These are phyloP conservation scores for Mugil cephalus DNA, from an alignment of 2,113 vertebrate genomes.

Conservation along the genomic window DNA sequence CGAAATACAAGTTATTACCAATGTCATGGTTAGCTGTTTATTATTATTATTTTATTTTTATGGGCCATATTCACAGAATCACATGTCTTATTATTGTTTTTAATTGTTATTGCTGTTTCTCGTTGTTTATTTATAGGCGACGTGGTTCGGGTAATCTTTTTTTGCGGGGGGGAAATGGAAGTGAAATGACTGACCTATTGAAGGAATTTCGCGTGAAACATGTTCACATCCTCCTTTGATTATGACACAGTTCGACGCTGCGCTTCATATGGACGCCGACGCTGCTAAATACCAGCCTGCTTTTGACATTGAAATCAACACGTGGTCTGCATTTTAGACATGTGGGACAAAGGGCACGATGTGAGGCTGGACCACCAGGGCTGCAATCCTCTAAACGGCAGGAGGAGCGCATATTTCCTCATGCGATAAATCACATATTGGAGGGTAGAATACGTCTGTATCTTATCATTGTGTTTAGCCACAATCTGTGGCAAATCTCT, in stretches of 20 bases:
- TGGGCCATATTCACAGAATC: too few species aligned
- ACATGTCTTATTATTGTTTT: too few species aligned
- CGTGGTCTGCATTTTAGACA: slow-evolving; percentile 82
- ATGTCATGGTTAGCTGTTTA: too few species aligned
- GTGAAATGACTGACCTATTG: slow-evolving; percentile 28
- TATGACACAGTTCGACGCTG: neutral
- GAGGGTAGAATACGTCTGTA: slow-evolving; percentile 9
- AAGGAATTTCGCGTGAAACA: neutral
- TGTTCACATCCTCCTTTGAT: slow-evolving; percentile 10
- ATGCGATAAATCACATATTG: slow-evolving; percentile 45
- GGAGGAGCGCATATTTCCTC: slow-evolving; percentile 35
- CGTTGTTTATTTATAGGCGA: slow-evolving; percentile 3
- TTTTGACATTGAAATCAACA: slow-evolving; percentile 79
- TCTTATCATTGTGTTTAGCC: slow-evolving; percentile 26
- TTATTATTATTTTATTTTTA: too few species aligned
- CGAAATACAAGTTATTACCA: too few species aligned
- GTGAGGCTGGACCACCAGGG: slow-evolving; percentile 71
- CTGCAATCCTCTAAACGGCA: slow-evolving; percentile 41
- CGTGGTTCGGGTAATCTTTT: neutral
- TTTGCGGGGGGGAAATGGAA: slow-evolving; percentile 26
- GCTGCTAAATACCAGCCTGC: slow-evolving; percentile 38
- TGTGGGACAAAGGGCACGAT: slow-evolving; percentile 83
- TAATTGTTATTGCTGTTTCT: too few species aligned
- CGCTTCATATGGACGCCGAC: neutral
- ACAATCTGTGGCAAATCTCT: slow-evolving; percentile 5